Base-by-base conservation (phyloP, 2,113 vertebrate genomes). In the Cyprinodon variegatus region DNA sequence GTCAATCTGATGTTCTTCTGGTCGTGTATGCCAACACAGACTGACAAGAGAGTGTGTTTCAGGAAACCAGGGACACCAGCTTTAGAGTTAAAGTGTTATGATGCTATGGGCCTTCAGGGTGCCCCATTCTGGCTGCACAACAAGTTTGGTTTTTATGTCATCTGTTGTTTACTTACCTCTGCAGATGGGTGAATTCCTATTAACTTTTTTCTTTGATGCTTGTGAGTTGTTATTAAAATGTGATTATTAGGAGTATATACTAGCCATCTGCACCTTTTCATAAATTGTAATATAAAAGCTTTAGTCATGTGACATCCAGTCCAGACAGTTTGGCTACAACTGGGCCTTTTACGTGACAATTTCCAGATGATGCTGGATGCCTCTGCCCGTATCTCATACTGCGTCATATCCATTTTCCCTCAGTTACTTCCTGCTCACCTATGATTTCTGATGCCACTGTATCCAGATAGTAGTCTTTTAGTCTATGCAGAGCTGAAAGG, bases 1-100 rank as follows among this genome's bases (percentile, higher is more conserved):
- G 94, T 95, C 94, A 95, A 81, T 92, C 89, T 88, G 91, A 94
- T 94, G 92, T 93, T 92, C 93, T 92, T 93, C 89, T 92, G 87
- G 84, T 72, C 72, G 46, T 86, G 73, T 87, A 86, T 90, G 81
- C 76, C 79, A 65, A 86, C 78, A 86, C 83, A 91, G 74, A 85
- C 77, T 92, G 92, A 93, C 92, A 93, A 87, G 83, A 81, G 59
- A 76, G 50, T 84, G 85, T 85, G 83, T 82, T 74, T 63, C 70
- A 85, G 84, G 77, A 87, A 69, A 67, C 78, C 80, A 82, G 61
- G 37, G 81, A 77, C 72, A 17, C 64, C 63, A 79, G 83, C 65
- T 86, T 84, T 85, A 2, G 50, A n/a, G 85, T 77, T 88, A 63
- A 72, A 64, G 53, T 71, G 82, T 68, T 86, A 72, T 73, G 48